phyloP scores from a whole-genome alignment of 1,140 invertebrate genomes.

The Magallana ariakensis region DNA sequence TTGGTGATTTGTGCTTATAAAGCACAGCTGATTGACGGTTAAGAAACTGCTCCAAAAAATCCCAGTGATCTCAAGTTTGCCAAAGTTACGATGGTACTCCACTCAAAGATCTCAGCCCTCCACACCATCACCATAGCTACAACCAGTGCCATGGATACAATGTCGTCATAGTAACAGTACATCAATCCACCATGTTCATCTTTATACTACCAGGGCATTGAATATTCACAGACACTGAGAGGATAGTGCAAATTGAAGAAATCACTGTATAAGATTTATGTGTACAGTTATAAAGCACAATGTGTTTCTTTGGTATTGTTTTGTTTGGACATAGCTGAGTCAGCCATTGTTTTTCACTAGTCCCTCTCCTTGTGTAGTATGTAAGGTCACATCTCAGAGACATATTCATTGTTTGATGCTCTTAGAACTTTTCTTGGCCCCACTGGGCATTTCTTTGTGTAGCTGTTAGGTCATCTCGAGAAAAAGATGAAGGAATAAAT shows the following conservation, averaged over 20 bases:
- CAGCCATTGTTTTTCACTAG: not conserved
- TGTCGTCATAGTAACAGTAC: constrained; percentile 24
- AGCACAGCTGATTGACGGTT: constrained; percentile 60
- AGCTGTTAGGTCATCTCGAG: not conserved
- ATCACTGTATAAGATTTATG: not conserved
- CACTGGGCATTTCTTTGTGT: too few species aligned
- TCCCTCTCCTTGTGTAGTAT: not conserved
- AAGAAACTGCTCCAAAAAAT: constrained; percentile 21
- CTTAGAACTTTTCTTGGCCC: too few species aligned
- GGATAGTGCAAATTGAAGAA: not conserved
- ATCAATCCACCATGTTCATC: not conserved
- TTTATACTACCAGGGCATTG: not conserved
- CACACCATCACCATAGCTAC: constrained; percentile 1
- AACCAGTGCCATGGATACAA: not conserved
- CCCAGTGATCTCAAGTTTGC: constrained; percentile 35
- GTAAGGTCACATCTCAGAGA: not conserved
- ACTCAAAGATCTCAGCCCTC: not conserved
- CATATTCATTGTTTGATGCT: too few species aligned
- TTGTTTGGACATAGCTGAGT: not conserved
- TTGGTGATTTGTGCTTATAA: constrained; percentile 71
- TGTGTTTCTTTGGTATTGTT: not conserved
- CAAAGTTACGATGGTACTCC: constrained; percentile 27
- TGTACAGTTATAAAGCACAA: not conserved
- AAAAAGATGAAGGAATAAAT: not conserved
- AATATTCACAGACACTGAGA: not conserved